Base-by-base conservation (phyloP, 2,113 vertebrate species). In the Lota lota region DNA sequence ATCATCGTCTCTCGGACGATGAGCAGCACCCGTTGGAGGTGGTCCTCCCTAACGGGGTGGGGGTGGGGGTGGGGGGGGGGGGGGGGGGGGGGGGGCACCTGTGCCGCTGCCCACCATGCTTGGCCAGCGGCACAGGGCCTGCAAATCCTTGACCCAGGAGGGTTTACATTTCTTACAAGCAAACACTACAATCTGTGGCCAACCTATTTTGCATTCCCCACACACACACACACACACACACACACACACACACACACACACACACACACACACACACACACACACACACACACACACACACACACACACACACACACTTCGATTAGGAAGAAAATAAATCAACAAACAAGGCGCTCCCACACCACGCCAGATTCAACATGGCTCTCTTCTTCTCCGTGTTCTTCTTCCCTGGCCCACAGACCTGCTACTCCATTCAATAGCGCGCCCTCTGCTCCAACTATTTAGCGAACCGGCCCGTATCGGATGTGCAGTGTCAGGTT, bases 391-490 rank as follows among this genome's bases (percentile, higher is more conserved):
- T 59, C 73, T 54, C n/a, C 18, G 14, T n/a, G 18, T 15, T 51
- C 64, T 78, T 82, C 74, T 77, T 73, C 22, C 11, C 40, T 47
- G 36, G 58, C 71, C 59, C 24, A 24, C 7, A 11, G 12, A 47
- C 10, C 83, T 78, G 78, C 59, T 20, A 64, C 67, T 63, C 77
- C 64, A 84, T 73, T 80, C 40, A 74, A 80, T 74, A 68, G 74
- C 7, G 1, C 40, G 77, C 72, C 74, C 66, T 59, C 64, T 33
- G 68, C 61, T 57, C 18, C 67, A 65, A 74, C 60, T 75, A 74
- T 69, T 78, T 40, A 59, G 59, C 22, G 77, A 54, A 64, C 40
- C 57, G n/a, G 36, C 40, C 67, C 68, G 68, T 33, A 56, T 64
- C 61, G 51, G 73, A 74, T 78, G 57, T 73, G 70, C 63, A 64